These are phyloP conservation scores for Solen grandis DNA, from an alignment of 1,140 invertebrate species.

Conservation along the genomic window DNA sequence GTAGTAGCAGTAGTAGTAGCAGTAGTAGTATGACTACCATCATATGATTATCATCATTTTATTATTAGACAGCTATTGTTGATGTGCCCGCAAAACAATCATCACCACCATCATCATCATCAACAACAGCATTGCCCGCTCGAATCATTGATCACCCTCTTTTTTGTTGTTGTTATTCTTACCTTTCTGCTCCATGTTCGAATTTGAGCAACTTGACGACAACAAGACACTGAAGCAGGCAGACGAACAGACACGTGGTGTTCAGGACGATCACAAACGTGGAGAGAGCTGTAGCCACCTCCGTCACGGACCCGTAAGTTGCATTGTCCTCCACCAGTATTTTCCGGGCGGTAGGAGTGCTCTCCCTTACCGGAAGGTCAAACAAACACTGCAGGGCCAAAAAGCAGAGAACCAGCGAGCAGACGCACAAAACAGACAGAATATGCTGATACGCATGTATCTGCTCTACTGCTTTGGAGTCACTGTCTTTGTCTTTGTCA, in stretches of 20 bases:
- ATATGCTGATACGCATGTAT: slow-evolving; percentile 3
- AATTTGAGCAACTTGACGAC: slow-evolving; percentile 43
- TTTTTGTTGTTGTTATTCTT: no score
- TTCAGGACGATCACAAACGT: slow-evolving; percentile 50
- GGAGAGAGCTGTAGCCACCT: slow-evolving; percentile 50
- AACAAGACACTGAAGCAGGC: slow-evolving; percentile 35
- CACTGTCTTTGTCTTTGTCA: neutral
- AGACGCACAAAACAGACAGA: slow-evolving; percentile 17
- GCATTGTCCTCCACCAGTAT: slow-evolving; percentile 26
- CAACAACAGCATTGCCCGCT: no score
- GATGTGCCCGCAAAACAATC: no score
- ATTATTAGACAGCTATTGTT: no score
- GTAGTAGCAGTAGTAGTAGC: no score
- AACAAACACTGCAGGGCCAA: slow-evolving; percentile 31
- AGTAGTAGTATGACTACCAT: no score
- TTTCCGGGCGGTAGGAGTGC: neutral
- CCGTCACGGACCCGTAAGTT: slow-evolving; percentile 25
- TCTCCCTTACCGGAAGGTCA: neutral
- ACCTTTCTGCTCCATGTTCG: slow-evolving; percentile 49
- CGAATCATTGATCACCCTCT: no score
- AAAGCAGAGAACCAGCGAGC: slow-evolving; percentile 17
- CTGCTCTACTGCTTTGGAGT: neutral
- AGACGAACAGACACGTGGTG: slow-evolving; percentile 47
- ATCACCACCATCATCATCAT: no score
- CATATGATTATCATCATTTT: no score